phyloP scores from a whole-genome alignment of 2,113 vertebrate genomes.

The Bufo bufo region DNA sequence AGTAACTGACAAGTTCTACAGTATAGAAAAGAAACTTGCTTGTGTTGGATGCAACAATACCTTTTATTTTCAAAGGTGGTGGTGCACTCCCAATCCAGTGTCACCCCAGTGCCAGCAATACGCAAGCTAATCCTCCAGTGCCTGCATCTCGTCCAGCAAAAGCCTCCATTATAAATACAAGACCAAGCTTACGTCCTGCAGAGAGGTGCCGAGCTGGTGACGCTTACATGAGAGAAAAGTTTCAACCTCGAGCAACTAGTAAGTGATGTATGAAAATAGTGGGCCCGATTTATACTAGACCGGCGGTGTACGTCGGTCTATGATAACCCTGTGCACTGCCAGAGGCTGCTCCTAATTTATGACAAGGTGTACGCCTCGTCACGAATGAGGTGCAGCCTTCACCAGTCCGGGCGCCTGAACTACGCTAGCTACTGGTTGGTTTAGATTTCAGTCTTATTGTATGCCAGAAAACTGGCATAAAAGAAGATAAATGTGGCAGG shows the following conservation, averaged over 20 bases:
- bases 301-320: too few species aligned
- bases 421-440: too few species aligned
- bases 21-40: neutral
- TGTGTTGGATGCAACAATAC: neutral
- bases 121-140: slow-evolving; percentile 38
- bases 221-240: slow-evolving; percentile 82
- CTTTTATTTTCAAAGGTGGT: slow-evolving; percentile 71
- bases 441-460: too few species aligned
- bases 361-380: too few species aligned
- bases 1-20: too few species aligned
- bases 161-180: slow-evolving; percentile 57
- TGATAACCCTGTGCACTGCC: too few species aligned
- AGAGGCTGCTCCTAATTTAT: too few species aligned
- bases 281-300: too few species aligned
- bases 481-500: too few species aligned
- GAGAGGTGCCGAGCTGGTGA: slow-evolving; percentile 78
- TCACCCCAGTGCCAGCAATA: slow-evolving; percentile 65
- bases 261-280: slow-evolving; percentile 56
- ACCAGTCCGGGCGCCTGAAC: too few species aligned
- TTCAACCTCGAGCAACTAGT: slow-evolving; percentile 80
- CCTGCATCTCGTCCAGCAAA: slow-evolving; percentile 3
- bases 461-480: too few species aligned
- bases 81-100: slow-evolving; percentile 71
- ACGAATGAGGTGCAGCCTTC: too few species aligned
- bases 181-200: slow-evolving; percentile 77